Evolutionary conservation across 2,113 vertebrate species (phyloP), one percentile per base, ranked within the genome.

Genomic region (Calidris pygmaea): DNA sequence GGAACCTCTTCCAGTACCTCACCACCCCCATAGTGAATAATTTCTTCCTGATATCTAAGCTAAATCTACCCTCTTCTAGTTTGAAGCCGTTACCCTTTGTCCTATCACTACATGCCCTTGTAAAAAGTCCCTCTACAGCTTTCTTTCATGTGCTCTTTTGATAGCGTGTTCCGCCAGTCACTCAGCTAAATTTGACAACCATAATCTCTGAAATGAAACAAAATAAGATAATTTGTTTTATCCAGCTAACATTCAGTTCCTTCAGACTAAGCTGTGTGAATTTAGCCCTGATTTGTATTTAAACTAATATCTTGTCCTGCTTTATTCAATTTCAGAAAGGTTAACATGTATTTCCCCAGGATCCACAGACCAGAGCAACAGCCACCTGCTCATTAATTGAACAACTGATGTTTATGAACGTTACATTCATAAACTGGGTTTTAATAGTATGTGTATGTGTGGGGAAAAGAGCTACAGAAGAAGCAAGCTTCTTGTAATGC

Each of bases 301-400:
- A 89, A 96, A 86, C 73, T 59, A 73, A 4, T 90, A 55, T 55
- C 32, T 70, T 77, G 73, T 93, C 43, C 43, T 63, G 17, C 24
- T 73, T 55, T 86, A 90, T 52, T 97, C 17, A 66, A 4, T 85
- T 76, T 77, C 43, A 87, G 43, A 89, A 89, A 81, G n/a, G 43
- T 90, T 94, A 88, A 70, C 15, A 7, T 71, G 35, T 37, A 75
- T 93, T 96, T 82, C 35, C 29, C 12, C 14, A 48, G 53, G 53
- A 93, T 34, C 19, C 48, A 50, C 34, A 77, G 94, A 58, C 17
- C 37, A 85, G 22, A 95, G 39, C 5, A 90, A 86, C 41, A 95
- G 52, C 66, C 20, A 63, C 19, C 59, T 89, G 50, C 63, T 92
- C n/a, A 65, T 74, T 97, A 94, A 96, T 94, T 68, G 39, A 94